Conservation (phyloP, 2,888 invertebrate genomes). For the Ceramica pisi region DNA sequence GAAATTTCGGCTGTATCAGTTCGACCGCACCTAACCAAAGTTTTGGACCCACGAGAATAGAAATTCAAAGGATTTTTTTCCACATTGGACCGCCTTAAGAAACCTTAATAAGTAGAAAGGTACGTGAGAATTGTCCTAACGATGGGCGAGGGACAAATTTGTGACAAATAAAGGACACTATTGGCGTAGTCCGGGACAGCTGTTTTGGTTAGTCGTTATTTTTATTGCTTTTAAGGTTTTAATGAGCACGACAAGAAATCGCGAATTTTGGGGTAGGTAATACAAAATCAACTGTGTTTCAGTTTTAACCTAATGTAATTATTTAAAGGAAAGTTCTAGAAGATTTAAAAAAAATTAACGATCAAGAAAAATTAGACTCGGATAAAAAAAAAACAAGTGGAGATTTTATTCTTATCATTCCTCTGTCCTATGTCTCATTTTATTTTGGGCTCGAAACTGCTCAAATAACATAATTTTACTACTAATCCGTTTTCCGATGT, state of each 20-base stretch:
- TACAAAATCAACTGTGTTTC: not conserved
- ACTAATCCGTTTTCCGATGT: too few species aligned
- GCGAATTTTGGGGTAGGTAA: too few species aligned
- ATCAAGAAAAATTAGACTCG: too few species aligned
- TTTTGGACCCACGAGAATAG: constrained; percentile 37
- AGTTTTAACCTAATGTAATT: not conserved
- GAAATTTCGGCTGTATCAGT: constrained; percentile 51
- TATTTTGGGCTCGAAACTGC: not conserved
- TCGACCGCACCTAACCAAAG: constrained; percentile 57
- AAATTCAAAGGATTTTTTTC: constrained; percentile 60
- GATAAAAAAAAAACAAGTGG: too few species aligned
- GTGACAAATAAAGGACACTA: constrained; percentile 54
- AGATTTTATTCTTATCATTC: too few species aligned
- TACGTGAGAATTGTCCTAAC: constrained; percentile 65
- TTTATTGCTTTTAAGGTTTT: constrained; percentile 33
- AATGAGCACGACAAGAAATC: not conserved
- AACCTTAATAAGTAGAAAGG: constrained; percentile 63
- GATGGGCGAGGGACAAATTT: constrained; percentile 60
- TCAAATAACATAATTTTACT: not conserved
- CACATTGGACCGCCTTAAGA: constrained; percentile 37
- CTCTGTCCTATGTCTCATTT: not conserved
- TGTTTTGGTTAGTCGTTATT: constrained; percentile 46
- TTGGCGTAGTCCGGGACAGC: constrained; percentile 36
- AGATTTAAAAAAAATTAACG: too few species aligned
- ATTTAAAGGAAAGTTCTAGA: too few species aligned